Evolutionary conservation across 2,113 vertebrate species (phyloP).

Genomic region (Acrocephalus arundinaceus): DNA sequence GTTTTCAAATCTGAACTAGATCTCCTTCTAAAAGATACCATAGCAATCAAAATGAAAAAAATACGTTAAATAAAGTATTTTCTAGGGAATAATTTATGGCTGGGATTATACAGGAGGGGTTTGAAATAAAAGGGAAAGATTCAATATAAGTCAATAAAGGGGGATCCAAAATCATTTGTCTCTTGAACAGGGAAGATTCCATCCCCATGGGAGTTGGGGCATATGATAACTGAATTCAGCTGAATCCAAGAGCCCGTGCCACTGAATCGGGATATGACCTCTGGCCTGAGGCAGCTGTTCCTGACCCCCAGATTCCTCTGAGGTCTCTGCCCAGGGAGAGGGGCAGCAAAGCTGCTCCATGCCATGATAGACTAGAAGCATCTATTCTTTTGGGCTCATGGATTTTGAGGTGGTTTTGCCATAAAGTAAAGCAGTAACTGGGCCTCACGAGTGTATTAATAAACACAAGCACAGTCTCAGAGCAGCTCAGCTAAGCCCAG

Average conservation of each 20-base stretch:
- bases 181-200: not conserved
- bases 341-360: not conserved
- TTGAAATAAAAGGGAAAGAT: not conserved
- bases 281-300: not conserved
- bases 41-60: not conserved
- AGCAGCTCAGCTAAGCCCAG: not conserved
- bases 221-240: not conserved
- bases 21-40: not conserved
- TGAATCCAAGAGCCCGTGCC: not conserved
- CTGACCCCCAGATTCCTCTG: not conserved
- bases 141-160: not conserved
- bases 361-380: not conserved
- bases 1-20: not conserved
- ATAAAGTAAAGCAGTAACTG: not conserved
- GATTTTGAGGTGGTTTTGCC: not conserved
- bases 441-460: not conserved
- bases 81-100: not conserved
- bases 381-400: not conserved
- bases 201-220: not conserved
- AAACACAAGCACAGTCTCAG: not conserved
- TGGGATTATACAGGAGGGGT: not conserved
- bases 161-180: not conserved
- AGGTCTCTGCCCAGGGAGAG: not conserved
- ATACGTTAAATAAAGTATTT: not conserved
- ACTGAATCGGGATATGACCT: accelerated